A percentile compares a stretch with the other conserved stretches of the same genome.
Evolutionary conservation across 2,113 vertebrate genomes (phyloP).

Genomic region (Vulpes vulpes): DNA sequence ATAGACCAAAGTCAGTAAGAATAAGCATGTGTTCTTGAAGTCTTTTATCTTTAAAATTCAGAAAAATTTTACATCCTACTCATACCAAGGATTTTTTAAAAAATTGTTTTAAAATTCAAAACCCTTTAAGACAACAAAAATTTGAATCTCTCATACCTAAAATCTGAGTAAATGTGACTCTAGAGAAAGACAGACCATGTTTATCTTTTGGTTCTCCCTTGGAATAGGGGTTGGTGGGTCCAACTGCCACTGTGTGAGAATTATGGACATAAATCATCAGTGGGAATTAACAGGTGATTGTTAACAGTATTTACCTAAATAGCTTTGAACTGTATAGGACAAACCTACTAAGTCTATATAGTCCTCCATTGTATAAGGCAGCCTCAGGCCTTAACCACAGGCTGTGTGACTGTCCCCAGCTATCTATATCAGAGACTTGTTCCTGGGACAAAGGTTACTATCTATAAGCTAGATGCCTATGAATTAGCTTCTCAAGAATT

Average conservation of each 20-base stretch:
- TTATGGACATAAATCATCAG: not conserved
- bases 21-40: not conserved
- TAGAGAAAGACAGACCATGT: not conserved
- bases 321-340: not conserved
- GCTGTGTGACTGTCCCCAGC: not conserved
- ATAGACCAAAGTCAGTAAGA: not conserved
- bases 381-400: not conserved
- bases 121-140: not conserved
- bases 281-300: not conserved
- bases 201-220: not conserved
- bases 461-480: not conserved
- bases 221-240: not conserved
- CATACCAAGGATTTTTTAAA: not conserved
- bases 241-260: not conserved
- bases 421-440: not conserved
- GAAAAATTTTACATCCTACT: not conserved
- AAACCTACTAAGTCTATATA: not conserved
- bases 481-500: not conserved
- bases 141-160: not conserved
- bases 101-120: slow-evolving; percentile 18
- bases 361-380: not conserved
- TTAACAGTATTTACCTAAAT: not conserved
- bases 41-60: slow-evolving; percentile 5
- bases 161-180: not conserved
- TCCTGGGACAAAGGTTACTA: not conserved